A percentile compares a stretch with the other conserved stretches of the same genome.
phyloP scores from a whole-genome alignment of 2,797 vertebrate genomes.

The Bryconaethiops microstoma region DNA sequence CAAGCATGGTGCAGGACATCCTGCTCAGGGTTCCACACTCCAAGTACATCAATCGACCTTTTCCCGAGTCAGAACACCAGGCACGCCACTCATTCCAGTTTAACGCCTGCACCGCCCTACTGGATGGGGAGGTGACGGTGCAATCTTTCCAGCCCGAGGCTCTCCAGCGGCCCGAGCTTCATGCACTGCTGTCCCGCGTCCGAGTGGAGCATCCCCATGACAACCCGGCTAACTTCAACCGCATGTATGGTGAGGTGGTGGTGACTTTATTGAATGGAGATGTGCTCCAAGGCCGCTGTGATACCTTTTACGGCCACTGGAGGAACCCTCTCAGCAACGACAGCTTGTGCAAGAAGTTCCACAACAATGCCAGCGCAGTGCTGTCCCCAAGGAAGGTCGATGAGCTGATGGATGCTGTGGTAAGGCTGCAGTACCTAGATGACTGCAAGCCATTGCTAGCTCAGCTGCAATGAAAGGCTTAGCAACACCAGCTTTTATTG shows the following conservation, averaged over 20 bases:
- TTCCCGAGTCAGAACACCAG: conserved; percentile 86
- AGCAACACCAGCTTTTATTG: neutral
- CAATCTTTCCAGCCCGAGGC: conserved; percentile 76
- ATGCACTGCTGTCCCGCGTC: conserved; percentile 79
- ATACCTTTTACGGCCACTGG: conserved; percentile 93
- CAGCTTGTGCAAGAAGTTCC: conserved; percentile 85
- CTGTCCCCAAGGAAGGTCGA: conserved; percentile 77
- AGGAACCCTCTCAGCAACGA: conserved; percentile 85
- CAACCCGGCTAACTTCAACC: conserved; percentile 87
- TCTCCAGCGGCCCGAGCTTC: conserved; percentile 76
- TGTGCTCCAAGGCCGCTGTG: conserved; percentile 79
- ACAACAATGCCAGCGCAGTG: conserved; percentile 76
- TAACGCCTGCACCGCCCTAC: conserved; percentile 82
- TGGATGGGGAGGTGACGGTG: conserved; percentile 84
- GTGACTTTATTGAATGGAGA: conserved; percentile 80
- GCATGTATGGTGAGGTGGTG: conserved; percentile 86
- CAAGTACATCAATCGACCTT: conserved; percentile 89
- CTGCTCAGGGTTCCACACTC: conserved; percentile 83
- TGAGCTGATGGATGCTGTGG: conserved; percentile 76
- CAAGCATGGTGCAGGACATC: conserved; percentile 77
- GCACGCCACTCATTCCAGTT: conserved; percentile 92
- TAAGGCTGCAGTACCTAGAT: conserved; percentile 74
- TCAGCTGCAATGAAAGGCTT: conserved; percentile 71
- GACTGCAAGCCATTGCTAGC: conserved; percentile 78
- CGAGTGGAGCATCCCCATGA: conserved; percentile 84